A percentile compares a stretch with the other conserved stretches of the same genome.
phyloP scores from a whole-genome alignment of 1,140 invertebrate genomes.

The Vollenhovia emeryi region DNA sequence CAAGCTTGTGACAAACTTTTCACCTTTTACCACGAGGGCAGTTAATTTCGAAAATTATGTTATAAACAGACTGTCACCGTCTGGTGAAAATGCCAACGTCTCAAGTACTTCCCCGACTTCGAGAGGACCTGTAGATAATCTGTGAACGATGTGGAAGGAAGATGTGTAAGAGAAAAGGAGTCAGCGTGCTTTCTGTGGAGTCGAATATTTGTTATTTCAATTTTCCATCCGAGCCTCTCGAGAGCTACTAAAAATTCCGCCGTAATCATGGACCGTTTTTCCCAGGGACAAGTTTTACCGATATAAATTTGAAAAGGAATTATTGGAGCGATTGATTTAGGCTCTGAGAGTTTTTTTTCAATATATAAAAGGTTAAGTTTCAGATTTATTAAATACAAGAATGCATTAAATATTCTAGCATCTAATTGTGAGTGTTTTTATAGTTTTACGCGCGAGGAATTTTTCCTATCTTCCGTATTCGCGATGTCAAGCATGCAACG shows the following conservation, averaged over 20 bases:
- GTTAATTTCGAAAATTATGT: conserved; percentile 75
- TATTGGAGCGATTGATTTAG: background rate
- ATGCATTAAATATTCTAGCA: background rate
- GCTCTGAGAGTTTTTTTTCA: background rate
- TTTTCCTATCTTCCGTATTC: background rate
- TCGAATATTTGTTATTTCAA: conserved; percentile 30
- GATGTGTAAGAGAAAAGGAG: background rate
- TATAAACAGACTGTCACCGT: conserved; percentile 62
- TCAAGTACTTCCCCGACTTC: conserved; percentile 45
- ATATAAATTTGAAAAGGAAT: background rate
- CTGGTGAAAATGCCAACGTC: conserved; percentile 32
- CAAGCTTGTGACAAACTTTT: conserved; percentile 73
- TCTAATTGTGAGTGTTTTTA: background rate
- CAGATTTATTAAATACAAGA: background rate
- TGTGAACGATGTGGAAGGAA: background rate
- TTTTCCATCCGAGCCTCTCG: background rate
- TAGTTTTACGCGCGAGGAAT: background rate
- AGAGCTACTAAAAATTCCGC: background rate
- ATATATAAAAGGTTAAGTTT: background rate
- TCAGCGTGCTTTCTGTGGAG: background rate
- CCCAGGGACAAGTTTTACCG: background rate
- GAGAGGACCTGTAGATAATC: conserved; percentile 34
- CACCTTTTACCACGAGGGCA: conserved; percentile 56
- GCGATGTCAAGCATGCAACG: background rate
- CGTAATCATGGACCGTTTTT: background rate